Evolutionary conservation across 2,113 vertebrate genomes (phyloP).

Genomic region (Brachyhypopomus occidentalis): DNA sequence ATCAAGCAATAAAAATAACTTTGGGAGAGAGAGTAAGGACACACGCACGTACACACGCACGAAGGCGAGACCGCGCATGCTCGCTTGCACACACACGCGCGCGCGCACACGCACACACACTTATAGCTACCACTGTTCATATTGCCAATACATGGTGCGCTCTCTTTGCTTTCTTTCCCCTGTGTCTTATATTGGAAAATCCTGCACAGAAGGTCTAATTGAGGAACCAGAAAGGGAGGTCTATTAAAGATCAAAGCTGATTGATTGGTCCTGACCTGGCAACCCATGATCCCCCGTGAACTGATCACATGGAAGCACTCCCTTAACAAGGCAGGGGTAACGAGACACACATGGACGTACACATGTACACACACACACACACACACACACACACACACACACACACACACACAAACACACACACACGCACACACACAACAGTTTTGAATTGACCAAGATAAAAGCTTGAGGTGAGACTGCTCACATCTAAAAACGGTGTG

Average conservation of each 20-base stretch:
- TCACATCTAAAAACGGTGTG: slow-evolving; percentile 26
- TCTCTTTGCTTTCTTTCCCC: slow-evolving; percentile 24
- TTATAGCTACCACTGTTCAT: neutral
- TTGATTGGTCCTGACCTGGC: slow-evolving; percentile 61
- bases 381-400: neutral
- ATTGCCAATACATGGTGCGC: slow-evolving; percentile 14
- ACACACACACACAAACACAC: slow-evolving; percentile 17
- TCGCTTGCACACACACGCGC: neutral
- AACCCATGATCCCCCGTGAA: slow-evolving; percentile 59
- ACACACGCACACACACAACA: slow-evolving; percentile 25
- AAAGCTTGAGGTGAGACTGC: slow-evolving; percentile 37
- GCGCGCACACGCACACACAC: neutral
- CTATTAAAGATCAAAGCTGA: slow-evolving; percentile 65
- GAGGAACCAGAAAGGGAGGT: slow-evolving; percentile 54
- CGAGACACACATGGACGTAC: slow-evolving; percentile 6
- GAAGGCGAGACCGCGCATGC: slow-evolving; percentile 13
- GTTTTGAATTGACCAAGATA: slow-evolving; percentile 25
- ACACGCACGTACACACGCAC: slow-evolving; percentile 1
- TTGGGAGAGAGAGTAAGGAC: slow-evolving; percentile 28
- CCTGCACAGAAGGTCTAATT: slow-evolving; percentile 55
- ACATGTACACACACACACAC: too few species aligned
- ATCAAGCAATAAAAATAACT: slow-evolving; percentile 19
- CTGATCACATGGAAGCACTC: slow-evolving; percentile 52
- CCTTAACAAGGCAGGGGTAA: slow-evolving; percentile 56
- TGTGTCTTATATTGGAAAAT: slow-evolving; percentile 58